These are phyloP conservation scores for Drosophila fungiperda DNA, from an alignment of 2,888 invertebrate species.

Conservation along the genomic window DNA sequence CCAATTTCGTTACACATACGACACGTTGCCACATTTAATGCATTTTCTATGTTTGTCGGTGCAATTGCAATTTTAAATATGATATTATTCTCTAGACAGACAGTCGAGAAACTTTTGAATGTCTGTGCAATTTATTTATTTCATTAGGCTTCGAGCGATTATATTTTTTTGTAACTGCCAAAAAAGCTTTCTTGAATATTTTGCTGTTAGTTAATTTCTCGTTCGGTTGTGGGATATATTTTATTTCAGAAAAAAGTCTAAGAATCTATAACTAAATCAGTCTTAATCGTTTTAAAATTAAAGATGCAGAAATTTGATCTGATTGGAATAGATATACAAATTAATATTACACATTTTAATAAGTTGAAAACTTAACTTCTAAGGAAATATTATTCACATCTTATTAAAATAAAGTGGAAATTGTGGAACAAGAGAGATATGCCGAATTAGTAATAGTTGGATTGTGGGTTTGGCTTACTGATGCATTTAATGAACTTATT, in stretches of 20 bases:
- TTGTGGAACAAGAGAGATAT: background rate
- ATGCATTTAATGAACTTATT: slow-evolving; percentile 53
- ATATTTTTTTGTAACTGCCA: slow-evolving; percentile 4
- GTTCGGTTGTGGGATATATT: background rate
- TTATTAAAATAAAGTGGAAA: slow-evolving; percentile 1
- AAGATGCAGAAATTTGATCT: background rate
- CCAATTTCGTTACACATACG: slow-evolving; percentile 55
- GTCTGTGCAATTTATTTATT: background rate
- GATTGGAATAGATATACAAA: background rate
- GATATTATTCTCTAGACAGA: slow-evolving; percentile 3
- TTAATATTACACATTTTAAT: background rate
- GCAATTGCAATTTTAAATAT: slow-evolving; percentile 18
- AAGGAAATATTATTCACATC: slow-evolving; percentile 7
- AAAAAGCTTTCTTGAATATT: background rate
- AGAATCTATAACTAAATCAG: too few species aligned
- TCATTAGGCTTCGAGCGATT: background rate
- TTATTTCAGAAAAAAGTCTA: background rate
- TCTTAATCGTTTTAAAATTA: too few species aligned
- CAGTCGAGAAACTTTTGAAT: background rate
- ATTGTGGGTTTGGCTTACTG: background rate
- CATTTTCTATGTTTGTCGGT: slow-evolving; percentile 22
- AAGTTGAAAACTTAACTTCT: background rate
- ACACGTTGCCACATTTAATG: slow-evolving; percentile 42
- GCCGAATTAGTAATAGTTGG: slow-evolving; percentile 21
- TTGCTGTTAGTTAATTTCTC: too few species aligned